Conservation (phyloP, 2,113 vertebrate genomes). For the Meriones unguiculatus region DNA sequence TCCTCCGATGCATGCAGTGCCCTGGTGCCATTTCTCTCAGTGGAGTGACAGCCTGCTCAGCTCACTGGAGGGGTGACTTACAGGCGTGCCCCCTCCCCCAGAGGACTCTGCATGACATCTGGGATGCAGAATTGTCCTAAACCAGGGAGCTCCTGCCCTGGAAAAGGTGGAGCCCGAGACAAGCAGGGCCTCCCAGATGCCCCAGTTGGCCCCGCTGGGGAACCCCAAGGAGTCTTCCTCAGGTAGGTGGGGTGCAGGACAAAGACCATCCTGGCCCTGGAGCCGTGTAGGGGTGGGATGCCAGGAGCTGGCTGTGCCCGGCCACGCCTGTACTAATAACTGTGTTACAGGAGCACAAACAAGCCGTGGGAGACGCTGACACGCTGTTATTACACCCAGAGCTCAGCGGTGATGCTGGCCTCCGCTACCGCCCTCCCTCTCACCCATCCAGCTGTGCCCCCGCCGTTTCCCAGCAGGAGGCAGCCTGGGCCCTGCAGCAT, state of each 20-base stretch:
- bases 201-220: neutral
- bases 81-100: neutral
- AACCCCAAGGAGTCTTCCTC: no score
- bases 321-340: slow-evolving; percentile 29
- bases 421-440: neutral
- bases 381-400: slow-evolving; percentile 56
- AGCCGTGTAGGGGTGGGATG: rapidly evolving
- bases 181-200: neutral
- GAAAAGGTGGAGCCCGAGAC: no score
- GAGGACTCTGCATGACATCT: neutral
- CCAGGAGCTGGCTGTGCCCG: neutral
- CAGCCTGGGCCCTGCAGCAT: neutral
- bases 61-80: no score
- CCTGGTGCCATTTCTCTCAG: neutral
- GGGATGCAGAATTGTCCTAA: neutral
- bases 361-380: neutral
- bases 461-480: rapidly evolving
- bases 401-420: neutral
- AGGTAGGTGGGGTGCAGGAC: neutral
- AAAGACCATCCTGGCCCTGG: rapidly evolving
- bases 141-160: no score
- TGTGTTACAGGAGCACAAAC: slow-evolving; percentile 40
- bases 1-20: neutral
- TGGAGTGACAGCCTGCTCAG: neutral
- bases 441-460: neutral